Conservation (phyloP, 1,140 invertebrate genomes). For the Mylabris phalerata region DNA sequence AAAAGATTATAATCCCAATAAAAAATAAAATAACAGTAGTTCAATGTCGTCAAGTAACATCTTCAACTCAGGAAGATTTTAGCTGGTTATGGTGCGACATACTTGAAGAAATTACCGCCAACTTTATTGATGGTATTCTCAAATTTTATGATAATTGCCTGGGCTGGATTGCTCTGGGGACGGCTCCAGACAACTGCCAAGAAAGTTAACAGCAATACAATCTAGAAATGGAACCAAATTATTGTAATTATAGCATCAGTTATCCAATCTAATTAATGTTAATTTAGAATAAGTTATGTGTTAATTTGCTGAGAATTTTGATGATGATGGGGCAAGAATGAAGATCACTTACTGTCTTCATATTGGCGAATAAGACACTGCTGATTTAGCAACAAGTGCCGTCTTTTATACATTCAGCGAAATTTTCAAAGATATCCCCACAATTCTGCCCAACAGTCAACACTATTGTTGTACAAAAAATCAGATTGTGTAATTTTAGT, state of each 20-base stretch:
- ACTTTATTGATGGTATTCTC: constrained; percentile 49
- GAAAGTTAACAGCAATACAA: neutral
- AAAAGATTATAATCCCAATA: neutral
- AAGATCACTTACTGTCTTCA: no score
- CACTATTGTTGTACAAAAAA: no score
- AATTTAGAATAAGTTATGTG: no score
- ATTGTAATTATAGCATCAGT: neutral
- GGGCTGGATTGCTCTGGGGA: neutral
- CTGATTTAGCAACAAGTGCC: no score
- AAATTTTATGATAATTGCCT: constrained; percentile 47
- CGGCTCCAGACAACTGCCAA: neutral
- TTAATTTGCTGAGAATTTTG: no score
- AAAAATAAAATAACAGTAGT: neutral
- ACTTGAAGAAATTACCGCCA: constrained; percentile 38
- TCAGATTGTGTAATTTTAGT: no score
- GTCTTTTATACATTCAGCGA: no score
- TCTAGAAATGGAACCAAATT: neutral
- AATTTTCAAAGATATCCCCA: neutral
- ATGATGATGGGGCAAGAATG: no score
- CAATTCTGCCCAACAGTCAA: neutral
- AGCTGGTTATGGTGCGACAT: constrained; percentile 39
- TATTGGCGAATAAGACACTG: no score
- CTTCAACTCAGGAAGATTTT: neutral
- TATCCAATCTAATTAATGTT: neutral
- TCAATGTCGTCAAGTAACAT: neutral